These are phyloP conservation scores for Eupithecia dodoneata DNA, from an alignment of 2,888 invertebrate genomes.

Conservation along the genomic window DNA sequence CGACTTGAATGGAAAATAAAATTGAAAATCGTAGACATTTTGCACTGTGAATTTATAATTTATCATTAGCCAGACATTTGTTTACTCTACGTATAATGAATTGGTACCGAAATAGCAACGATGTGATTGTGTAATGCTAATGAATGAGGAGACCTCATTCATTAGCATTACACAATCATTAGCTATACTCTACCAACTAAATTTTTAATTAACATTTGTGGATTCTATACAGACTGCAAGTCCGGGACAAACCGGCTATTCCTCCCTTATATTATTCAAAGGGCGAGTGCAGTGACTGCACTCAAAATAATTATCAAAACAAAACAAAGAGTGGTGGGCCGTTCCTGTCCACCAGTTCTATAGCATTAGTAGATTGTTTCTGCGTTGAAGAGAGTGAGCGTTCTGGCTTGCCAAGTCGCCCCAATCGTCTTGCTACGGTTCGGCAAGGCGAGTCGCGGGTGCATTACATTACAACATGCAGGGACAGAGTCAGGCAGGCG, in stretches of 20 bases:
- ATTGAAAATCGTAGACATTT: not conserved
- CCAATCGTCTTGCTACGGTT: conserved; percentile 55
- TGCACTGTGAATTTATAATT: not conserved
- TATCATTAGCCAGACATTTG: not conserved
- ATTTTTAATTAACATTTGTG: not conserved
- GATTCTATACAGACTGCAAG: not conserved
- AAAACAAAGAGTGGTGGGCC: conserved; percentile 17
- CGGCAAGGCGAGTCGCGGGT: conserved; percentile 67
- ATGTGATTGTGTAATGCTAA: not conserved
- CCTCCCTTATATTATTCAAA: conserved; percentile 13
- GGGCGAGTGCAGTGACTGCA: conserved; percentile 11
- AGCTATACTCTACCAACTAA: not conserved
- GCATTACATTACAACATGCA: conserved; percentile 82
- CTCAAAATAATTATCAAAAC: conserved; percentile 23
- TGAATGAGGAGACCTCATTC: too few species aligned
- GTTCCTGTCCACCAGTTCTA: conserved; percentile 22
- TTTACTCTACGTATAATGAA: not conserved
- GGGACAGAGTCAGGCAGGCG: conserved; percentile 68
- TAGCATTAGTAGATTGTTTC: conserved; percentile 42
- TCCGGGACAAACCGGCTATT: conserved; percentile 11
- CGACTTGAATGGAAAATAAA: not conserved
- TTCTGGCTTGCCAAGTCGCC: conserved; percentile 45
- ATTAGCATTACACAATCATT: too few species aligned
- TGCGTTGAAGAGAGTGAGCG: conserved; percentile 52
- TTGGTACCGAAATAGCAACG: not conserved